Conservation (phyloP, 2,113 vertebrate genomes). For the Xiphorhynchus elegans region DNA sequence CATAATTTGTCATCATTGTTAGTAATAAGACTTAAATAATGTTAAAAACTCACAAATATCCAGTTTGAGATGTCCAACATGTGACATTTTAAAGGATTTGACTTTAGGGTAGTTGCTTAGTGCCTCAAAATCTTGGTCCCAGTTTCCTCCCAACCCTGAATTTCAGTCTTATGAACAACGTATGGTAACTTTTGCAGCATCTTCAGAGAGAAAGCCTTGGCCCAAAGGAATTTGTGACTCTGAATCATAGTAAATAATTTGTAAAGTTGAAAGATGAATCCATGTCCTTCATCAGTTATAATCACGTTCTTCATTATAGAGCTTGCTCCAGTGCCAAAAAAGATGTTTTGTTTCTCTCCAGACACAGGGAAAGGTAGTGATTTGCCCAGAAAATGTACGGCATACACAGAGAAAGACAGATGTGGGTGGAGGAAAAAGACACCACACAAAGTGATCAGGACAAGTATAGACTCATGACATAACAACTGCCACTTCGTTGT, state of each 20-base stretch:
- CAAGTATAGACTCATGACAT: constrained; percentile 29
- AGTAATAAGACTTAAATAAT: not conserved
- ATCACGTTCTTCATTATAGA: constrained; percentile 6
- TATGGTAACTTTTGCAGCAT: not conserved
- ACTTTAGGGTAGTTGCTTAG: not conserved
- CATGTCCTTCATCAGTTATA: constrained; percentile 43
- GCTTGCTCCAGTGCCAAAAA: constrained; percentile 9
- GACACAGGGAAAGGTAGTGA: not conserved
- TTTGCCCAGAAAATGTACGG: not conserved
- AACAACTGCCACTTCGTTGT: not conserved
- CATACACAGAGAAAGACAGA: constrained; percentile 5
- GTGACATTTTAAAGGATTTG: not conserved
- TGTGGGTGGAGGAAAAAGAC: not conserved
- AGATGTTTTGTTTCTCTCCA: constrained; percentile 15
- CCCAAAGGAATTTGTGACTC: not conserved
- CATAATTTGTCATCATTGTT: not conserved
- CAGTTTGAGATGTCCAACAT: not conserved
- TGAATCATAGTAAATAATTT: constrained; percentile 20
- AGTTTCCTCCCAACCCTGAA: not conserved
- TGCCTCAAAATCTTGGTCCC: not conserved
- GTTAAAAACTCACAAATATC: not conserved
- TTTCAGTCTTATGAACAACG: constrained; percentile 10
- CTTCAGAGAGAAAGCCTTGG: constrained; percentile 5
- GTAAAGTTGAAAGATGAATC: constrained; percentile 35
- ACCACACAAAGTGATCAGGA: not conserved